These are phyloP conservation scores for Sphaerophoria rueppellii DNA, from an alignment of 2,888 invertebrate species.

Conservation along the genomic window DNA sequence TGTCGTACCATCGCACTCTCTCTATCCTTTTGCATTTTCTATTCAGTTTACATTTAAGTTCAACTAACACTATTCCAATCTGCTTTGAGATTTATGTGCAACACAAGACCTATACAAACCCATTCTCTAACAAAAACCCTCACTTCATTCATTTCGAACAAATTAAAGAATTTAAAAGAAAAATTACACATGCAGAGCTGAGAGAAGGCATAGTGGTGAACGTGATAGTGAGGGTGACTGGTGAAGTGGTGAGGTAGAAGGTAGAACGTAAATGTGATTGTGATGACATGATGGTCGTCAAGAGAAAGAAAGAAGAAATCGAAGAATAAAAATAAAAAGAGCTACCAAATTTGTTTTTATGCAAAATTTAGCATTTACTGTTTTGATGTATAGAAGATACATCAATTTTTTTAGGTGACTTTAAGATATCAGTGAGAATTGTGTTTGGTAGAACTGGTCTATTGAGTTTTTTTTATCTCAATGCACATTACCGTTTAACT, in stretches of 20 bases:
- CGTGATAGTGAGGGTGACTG: neutral
- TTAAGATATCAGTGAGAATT: too few species aligned
- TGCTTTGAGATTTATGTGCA: neutral
- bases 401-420: too few species aligned
- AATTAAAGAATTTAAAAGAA: constrained; percentile 37
- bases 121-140: neutral
- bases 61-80: neutral
- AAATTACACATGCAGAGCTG: constrained; percentile 17
- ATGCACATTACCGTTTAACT: too few species aligned
- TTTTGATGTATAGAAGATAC: too few species aligned
- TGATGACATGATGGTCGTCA: neutral
- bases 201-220: constrained; percentile 5
- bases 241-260: neutral
- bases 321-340: neutral
- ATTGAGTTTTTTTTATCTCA: too few species aligned
- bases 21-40: neutral
- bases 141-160: constrained; percentile 9
- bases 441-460: too few species aligned
- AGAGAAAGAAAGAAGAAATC: neutral
- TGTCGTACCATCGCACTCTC: too few species aligned
- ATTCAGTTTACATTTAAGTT: constrained; percentile 15
- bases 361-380: too few species aligned
- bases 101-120: neutral
- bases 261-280: too few species aligned
- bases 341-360: neutral